Evolutionary conservation across 2,113 vertebrate species (phyloP), one percentile per base, ranked within the genome.

Genomic region (mouse (Mus musculus)): DNA sequence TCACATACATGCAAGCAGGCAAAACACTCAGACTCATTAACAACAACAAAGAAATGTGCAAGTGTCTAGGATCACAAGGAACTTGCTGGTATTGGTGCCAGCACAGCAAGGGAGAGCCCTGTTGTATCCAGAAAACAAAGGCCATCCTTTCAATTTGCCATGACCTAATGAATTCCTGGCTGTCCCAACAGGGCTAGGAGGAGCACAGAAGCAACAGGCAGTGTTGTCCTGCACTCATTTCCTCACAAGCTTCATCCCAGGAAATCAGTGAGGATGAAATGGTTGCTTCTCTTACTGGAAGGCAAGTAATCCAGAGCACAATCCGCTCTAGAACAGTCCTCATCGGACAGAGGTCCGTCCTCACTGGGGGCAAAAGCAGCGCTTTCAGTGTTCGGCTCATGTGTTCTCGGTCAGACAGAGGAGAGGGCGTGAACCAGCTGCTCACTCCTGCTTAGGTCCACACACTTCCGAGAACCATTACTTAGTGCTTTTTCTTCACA

Each of bases 291-390:
- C 91, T 94, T 81, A 52, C 81, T 73, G 42, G 36, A 94, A 91
- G 52, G 12, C 20, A 97, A 93, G 14, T 28, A 82, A 88, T 49
- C 93, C 82, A 95, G 65, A 90, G 30, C 59, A 77, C 88, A 95
- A 80, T 22, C 28, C 19, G 77, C 13, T 87, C 77, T 73, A n/a
- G 33, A 36, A 36, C 33, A 46, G 17, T 20, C 3, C 22, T 91
- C 30, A 61, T 87, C 16, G 69, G 86, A 46, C 5, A 96, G 89
- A 81, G 80, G 46, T 0, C 5, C 26, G 89, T 78, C 39, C 12
- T 96, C 94, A 92, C 56, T n/a, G 7, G 95, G 61, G 63, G 67
- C 4, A 61, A 3, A 59, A 26, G 33, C 16, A 89, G 12, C 61
- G 26, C 36, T 94, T 93, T 42, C 17, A 80, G 42, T 67, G 11